Evolutionary conservation across 2,888 invertebrate genomes (phyloP).

Genomic region (Cyaniris semiargus): DNA sequence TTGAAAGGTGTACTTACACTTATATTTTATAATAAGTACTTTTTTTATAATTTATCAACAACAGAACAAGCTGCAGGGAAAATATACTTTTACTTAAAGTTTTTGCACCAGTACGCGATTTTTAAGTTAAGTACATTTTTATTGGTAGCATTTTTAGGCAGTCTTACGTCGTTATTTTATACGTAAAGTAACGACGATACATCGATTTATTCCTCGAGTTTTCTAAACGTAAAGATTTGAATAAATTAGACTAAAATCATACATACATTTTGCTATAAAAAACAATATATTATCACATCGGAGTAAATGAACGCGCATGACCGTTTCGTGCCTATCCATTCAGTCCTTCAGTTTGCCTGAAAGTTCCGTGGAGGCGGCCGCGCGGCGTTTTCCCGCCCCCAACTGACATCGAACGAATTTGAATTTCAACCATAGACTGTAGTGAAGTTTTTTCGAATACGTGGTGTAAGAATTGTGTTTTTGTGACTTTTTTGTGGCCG

Average conservation of each 20-base stretch:
- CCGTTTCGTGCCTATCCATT: conserved; percentile 58
- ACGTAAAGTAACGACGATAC: too few species aligned
- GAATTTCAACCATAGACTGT: conserved; percentile 48
- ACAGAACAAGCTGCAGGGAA: too few species aligned
- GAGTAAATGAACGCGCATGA: conserved; percentile 55
- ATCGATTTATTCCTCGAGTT: too few species aligned
- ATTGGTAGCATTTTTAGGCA: too few species aligned
- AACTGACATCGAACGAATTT: conserved; percentile 45
- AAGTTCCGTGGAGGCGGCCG: conserved; percentile 64
- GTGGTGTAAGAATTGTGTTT: conserved; percentile 35
- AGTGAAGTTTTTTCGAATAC: conserved; percentile 37
- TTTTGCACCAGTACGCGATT: too few species aligned
- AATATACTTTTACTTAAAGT: too few species aligned
- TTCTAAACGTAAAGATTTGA: neutral
- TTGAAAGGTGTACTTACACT: too few species aligned
- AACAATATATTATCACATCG: conserved; percentile 9
- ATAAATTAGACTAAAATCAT: neutral
- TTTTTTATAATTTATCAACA: too few species aligned
- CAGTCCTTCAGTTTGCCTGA: conserved; percentile 68
- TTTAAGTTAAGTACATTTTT: too few species aligned
- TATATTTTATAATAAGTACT: too few species aligned
- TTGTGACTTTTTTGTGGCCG: conserved; percentile 18
- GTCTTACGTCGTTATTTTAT: too few species aligned
- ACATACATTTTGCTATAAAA: neutral
- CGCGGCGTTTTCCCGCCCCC: conserved; percentile 58